Conservation (phyloP, 2,797 vertebrate species). For the Scolopax rusticola region DNA sequence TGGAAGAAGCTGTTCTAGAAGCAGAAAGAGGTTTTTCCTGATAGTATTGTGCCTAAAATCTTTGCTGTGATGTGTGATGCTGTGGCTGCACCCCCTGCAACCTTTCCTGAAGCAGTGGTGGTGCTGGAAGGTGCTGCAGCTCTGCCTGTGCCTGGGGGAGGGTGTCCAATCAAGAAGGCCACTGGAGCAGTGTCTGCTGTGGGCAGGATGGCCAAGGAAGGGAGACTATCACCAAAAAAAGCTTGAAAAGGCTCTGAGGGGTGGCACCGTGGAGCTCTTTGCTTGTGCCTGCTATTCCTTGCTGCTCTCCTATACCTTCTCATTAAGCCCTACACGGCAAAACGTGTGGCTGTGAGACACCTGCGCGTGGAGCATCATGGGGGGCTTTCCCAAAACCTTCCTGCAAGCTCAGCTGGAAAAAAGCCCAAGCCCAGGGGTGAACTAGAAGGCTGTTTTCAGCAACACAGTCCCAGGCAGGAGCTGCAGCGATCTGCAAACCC, state of each 20-base stretch:
- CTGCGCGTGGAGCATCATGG: background rate
- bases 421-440: background rate
- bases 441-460: background rate
- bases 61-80: background rate
- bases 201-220: background rate
- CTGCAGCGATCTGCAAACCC: background rate
- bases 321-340: background rate
- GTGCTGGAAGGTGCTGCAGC: background rate
- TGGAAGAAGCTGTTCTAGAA: background rate
- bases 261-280: accelerated
- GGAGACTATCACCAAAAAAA: background rate
- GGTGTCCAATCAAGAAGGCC: background rate
- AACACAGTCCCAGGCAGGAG: background rate
- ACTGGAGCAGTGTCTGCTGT: background rate
- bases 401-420: background rate
- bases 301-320: background rate
- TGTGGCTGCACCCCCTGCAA: background rate
- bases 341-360: background rate
- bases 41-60: background rate
- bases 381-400: background rate
- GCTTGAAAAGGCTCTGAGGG: background rate
- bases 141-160: background rate
- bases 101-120: background rate
- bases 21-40: background rate
- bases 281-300: background rate